These are phyloP conservation scores for Procambarus virginalis DNA, from an alignment of 1,140 invertebrate genomes.

Conservation along the genomic window DNA sequence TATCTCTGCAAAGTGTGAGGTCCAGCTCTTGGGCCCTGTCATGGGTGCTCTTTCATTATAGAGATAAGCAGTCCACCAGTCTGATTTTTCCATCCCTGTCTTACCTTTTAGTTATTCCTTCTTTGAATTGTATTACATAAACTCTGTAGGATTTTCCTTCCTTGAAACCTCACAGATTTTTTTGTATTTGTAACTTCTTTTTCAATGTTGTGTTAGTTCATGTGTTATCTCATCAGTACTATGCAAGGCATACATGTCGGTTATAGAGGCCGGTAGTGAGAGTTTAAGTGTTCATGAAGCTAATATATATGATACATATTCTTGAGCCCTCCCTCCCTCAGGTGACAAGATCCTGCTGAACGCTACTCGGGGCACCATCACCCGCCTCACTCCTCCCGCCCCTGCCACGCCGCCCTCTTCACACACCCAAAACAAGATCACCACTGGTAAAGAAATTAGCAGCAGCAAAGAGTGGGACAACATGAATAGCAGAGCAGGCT, in stretches of 20 bases:
- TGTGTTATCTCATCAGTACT: too few species aligned
- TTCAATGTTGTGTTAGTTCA: too few species aligned
- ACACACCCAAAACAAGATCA: not conserved
- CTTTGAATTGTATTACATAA: too few species aligned
- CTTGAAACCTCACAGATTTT: too few species aligned
- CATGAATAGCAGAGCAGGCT: too few species aligned
- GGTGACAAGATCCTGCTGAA: constrained; percentile 68
- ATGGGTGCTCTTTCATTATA: not conserved
- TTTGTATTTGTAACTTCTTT: too few species aligned
- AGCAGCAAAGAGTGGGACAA: too few species aligned
- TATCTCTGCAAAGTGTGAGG: not conserved
- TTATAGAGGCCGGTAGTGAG: not conserved
- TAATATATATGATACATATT: not conserved
- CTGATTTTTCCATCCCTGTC: not conserved
- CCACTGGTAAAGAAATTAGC: not conserved
- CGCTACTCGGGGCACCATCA: constrained; percentile 31
- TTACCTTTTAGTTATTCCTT: not conserved
- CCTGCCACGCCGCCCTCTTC: not conserved
- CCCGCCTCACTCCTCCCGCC: not conserved
- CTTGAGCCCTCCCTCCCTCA: not conserved
- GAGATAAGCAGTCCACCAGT: not conserved
- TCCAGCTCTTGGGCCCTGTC: not conserved
- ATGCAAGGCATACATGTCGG: not conserved
- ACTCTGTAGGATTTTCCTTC: too few species aligned
- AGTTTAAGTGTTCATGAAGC: not conserved